A percentile compares a stretch with the other conserved stretches of the same genome.
Conservation (phyloP, 1,140 invertebrate species). For the Listronotus oregonensis region DNA sequence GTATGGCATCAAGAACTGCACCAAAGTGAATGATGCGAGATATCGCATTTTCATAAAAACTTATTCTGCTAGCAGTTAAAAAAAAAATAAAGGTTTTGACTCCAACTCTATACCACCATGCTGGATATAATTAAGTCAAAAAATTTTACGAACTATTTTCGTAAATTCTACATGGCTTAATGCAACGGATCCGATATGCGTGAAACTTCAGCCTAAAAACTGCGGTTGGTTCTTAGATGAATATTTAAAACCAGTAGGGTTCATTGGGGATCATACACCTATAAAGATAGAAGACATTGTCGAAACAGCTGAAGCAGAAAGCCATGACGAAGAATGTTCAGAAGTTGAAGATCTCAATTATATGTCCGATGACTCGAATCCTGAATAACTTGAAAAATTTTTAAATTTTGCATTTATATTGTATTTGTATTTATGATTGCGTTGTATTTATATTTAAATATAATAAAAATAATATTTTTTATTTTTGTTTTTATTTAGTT, state of each 20-base stretch:
- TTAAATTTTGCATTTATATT: too few species aligned
- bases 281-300: conserved; percentile 35
- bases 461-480: too few species aligned
- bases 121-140: conserved; percentile 23
- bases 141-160: conserved; percentile 21
- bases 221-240: conserved; percentile 16
- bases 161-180: conserved; percentile 25
- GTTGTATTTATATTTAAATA: too few species aligned
- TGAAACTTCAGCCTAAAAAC: conserved; percentile 12
- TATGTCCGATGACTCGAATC: too few species aligned
- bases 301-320: too few species aligned
- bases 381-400: too few species aligned
- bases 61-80: conserved; percentile 13
- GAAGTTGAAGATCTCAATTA: too few species aligned
- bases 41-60: conserved; percentile 15
- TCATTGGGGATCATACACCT: conserved; percentile 38
- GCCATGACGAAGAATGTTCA: too few species aligned
- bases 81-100: conserved; percentile 16
- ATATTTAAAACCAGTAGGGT: conserved; percentile 32
- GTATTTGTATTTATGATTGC: conserved; percentile 8
- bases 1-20: conserved; percentile 20
- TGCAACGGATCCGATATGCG: conserved; percentile 13
- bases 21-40: conserved; percentile 16
- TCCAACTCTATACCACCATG: conserved; percentile 21
- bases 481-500: too few species aligned